These are phyloP conservation scores for Candidula unifasciata DNA, from an alignment of 2,888 invertebrate genomes.

Conservation along the genomic window DNA sequence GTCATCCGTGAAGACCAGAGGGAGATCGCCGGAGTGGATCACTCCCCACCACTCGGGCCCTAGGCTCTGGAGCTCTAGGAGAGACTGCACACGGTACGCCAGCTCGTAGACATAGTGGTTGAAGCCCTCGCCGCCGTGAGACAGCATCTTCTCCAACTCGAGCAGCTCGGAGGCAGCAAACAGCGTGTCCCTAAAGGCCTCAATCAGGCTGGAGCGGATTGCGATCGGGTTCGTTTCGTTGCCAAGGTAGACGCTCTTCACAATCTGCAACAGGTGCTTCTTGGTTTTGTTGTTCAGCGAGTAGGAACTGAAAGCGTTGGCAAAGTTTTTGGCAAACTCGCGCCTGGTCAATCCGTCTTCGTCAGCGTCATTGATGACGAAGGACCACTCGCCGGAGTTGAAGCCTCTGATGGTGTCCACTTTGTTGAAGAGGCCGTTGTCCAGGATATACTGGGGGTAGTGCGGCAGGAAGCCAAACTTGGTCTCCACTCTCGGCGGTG, in stretches of 20 bases:
- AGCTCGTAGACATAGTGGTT: slow-evolving; percentile 35
- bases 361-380: not conserved
- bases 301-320: not conserved
- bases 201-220: slow-evolving; percentile 9
- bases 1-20: slow-evolving; percentile 25
- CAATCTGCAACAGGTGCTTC: not conserved
- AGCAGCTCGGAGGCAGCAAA: not conserved
- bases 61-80: not conserved
- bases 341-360: slow-evolving; percentile 23
- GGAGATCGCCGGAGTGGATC: slow-evolving; percentile 17
- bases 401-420: slow-evolving; percentile 40
- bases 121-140: not conserved
- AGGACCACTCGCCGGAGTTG: slow-evolving; percentile 32
- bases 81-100: not conserved
- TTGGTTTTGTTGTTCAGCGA: not conserved
- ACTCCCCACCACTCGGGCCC: slow-evolving; percentile 11
- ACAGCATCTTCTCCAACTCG: not conserved
- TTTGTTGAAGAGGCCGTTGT: slow-evolving; percentile 25
- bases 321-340: not conserved
- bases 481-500: slow-evolving; percentile 32
- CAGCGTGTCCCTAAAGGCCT: not conserved
- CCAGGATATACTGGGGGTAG: slow-evolving; percentile 28
- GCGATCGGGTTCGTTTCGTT: slow-evolving; percentile 23
- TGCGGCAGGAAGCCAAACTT: slow-evolving; percentile 46
- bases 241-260: slow-evolving; percentile 4